Evolutionary conservation across 2,797 vertebrate species (phyloP), one percentile per base, ranked within the genome.

Genomic region (Oryzias sinensis): DNA sequence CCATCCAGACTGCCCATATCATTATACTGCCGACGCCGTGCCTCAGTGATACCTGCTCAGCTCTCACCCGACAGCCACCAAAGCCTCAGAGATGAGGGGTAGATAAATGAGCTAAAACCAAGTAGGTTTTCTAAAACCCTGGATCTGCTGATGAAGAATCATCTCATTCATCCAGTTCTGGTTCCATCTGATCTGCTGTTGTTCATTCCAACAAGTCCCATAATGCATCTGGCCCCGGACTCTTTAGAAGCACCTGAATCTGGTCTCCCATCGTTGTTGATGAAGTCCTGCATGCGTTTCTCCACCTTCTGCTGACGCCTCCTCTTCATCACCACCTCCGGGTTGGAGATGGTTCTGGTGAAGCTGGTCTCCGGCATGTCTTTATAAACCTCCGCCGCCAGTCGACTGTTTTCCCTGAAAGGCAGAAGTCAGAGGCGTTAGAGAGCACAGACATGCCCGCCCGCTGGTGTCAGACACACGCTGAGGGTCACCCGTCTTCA

Each of bases 331-430:
- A 99, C 97, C 70, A 98, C 97, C 81, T 99, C 97, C 0, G 97
- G 97, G 77, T 99, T 99, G 29, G 97, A 99, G 85, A 99, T 99
- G 5, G 97, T 99, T 18, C 97, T 89, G 9, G 97, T 99, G 59
- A 99, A 99, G 89, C 97, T 99, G 50, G 95, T 99, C 81, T 99
- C 97, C 0, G 97, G 97, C 97, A 99, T 99, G 86, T 98, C 97
- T 81, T 98, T 99, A 83, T 99, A 99, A 53, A 99, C 96, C 76
- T 99, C 97, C 0, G 95, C 96, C 4, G 96, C 97, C 81, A 99
- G 91, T 16, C 94, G 93, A 14, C 91, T 96, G 81, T 95, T 97
- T 83, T 97, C 97, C 44, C 95, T 97, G 18, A 29, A 4, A 3
- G 15, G 13, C 52, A 46, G 52, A 79, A 42, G 20, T 45, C 72